These are phyloP conservation scores for Parthenolecanium corni DNA, from an alignment of 2,888 invertebrate genomes.

Conservation along the genomic window DNA sequence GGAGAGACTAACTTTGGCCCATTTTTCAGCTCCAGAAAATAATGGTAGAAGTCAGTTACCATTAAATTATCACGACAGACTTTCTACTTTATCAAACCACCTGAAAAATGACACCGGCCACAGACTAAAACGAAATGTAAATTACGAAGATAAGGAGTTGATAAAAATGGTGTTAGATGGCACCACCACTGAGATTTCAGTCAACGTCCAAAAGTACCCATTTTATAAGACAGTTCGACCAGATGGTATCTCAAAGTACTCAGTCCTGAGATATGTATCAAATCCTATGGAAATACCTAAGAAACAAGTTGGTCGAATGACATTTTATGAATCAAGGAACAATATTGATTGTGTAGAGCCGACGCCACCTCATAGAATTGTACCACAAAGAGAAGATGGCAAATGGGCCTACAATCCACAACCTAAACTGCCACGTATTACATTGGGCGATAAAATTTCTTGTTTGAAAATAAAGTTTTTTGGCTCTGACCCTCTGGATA, in stretches of 20 bases:
- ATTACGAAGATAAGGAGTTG: constrained; percentile 15
- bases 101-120: constrained; percentile 30
- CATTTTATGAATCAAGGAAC: constrained; percentile 54
- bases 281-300: constrained; percentile 50
- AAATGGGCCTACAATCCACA: constrained; percentile 35
- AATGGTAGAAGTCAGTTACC: constrained; percentile 30
- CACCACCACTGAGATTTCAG: constrained; percentile 33
- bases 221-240: constrained; percentile 43
- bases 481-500: constrained; percentile 61
- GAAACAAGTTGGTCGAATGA: constrained; percentile 52
- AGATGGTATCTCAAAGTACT: constrained; percentile 42
- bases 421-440: constrained; percentile 43
- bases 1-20: constrained; percentile 34
- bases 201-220: constrained; percentile 48
- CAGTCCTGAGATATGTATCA: constrained; percentile 55
- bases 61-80: constrained; percentile 31
- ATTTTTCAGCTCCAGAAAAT: constrained; percentile 32
- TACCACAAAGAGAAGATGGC: constrained; percentile 37
- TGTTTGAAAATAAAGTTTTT: constrained; percentile 64
- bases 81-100: constrained; percentile 32
- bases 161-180: constrained; percentile 30
- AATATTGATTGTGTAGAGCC: constrained; percentile 38
- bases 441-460: constrained; percentile 60
- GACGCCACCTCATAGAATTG: constrained; percentile 35
- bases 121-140: constrained; percentile 14